Base-by-base conservation (phyloP, 2,888 invertebrate genomes). In the Dione juno region DNA sequence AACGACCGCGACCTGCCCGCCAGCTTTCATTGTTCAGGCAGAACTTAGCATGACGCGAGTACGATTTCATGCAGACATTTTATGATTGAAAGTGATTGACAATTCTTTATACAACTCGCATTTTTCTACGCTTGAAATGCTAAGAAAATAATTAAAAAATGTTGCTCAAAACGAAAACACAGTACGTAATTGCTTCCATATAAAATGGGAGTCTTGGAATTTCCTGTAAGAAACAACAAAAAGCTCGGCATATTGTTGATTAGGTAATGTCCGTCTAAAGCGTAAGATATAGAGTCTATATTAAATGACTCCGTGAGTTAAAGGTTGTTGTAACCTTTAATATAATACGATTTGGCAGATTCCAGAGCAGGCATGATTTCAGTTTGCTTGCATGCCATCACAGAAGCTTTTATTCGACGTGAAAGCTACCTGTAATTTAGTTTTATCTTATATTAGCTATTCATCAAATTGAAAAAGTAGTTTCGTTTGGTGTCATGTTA, bases 21-120 rank as follows among this genome's bases (percentile, higher is more conserved):
- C 87, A 80, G 86, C 86, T 86, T 87, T 87, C 85, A 88, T 89
- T 89, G 88, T 89, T 87, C 84, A 82, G 79, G 80, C 81, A 83
- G 76, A 81, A 80, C 81, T 86, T 85, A 85, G 84, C 87, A 86
- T 87, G 84, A 82, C 78, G 77, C 75, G 79, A 82, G 78, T 81
- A 80, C 77, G 82, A 82, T 82, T 83, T 81, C 80, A 77, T 78
- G 81, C 77, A 80, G 81, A 76, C 73, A 77, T 79, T 79, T 77
- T 80, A 78, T 83, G 78, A 82, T 82, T 81, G 78, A 82, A 81
- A 81, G 78, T 79, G 75, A 81, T 82, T 81, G 79, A 78, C 77
- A 74, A 79, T 78, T 78, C 77, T 78, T 80, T 77, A 61, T 66
- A 73, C 50, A 50, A 58, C 11, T 52, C n/a, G 64, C 14, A 43